Percentiles rank a stretch among this genome's conserved stretches.
These are phyloP conservation scores for Macrosoma leucophasiata DNA, from an alignment of 2,888 invertebrate species.

Conservation along the genomic window DNA sequence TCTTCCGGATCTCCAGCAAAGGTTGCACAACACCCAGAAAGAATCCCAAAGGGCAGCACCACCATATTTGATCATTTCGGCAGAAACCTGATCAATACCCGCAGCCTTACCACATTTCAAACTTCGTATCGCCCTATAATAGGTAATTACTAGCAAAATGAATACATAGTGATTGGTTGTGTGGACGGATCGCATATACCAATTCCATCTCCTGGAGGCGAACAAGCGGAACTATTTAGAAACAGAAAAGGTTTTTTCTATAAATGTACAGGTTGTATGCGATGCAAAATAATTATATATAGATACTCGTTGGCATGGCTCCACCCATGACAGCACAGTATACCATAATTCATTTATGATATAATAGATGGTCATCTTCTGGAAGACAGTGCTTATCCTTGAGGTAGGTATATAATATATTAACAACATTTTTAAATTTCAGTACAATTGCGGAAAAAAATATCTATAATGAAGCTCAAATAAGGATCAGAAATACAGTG, in stretches of 20 bases:
- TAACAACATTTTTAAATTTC: conserved; percentile 19
- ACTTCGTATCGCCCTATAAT: too few relatives aligned
- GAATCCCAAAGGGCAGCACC: too few relatives aligned
- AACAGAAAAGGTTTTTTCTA: conserved; percentile 27
- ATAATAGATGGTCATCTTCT: conserved; percentile 2
- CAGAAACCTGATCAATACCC: too few relatives aligned
- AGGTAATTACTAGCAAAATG: too few relatives aligned
- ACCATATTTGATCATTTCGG: too few relatives aligned
- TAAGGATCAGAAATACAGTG: conserved; percentile 22
- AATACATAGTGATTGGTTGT: conserved; percentile 19
- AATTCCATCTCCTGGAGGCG: conserved; percentile 24
- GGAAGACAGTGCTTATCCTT: conserved; percentile 9
- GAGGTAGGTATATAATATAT: conserved; percentile 14
- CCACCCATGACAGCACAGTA: conserved; percentile 8
- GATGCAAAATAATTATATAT: too few relatives aligned
- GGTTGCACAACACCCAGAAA: too few relatives aligned
- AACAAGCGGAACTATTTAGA: conserved; percentile 22
- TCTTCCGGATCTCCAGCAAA: too few relatives aligned
- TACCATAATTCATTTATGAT: conserved; percentile 5
- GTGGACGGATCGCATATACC: conserved; percentile 19
- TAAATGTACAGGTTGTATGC: too few relatives aligned
- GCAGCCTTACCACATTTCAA: too few relatives aligned
- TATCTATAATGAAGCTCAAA: conserved; percentile 22
- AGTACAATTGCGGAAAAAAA: conserved; percentile 12
- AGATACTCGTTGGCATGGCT: too few relatives aligned